phyloP scores from a whole-genome alignment of 2,113 vertebrate genomes.

The Callorhinus ursinus region DNA sequence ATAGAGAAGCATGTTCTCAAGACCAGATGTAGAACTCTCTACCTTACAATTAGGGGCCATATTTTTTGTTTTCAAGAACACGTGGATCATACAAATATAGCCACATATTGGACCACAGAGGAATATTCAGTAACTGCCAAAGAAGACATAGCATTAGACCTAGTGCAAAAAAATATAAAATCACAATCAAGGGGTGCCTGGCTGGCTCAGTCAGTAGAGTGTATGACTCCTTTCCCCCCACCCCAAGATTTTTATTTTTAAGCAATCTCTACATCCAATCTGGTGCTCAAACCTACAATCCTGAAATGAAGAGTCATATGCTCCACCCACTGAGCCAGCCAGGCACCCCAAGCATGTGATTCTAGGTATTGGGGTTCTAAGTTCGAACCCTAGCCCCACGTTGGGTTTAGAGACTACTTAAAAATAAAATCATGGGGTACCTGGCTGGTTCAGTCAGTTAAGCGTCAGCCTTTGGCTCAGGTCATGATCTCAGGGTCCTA shows the following conservation, averaged over 20 bases:
- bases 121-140: not conserved
- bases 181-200: not conserved
- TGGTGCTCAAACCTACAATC: too few relatives aligned
- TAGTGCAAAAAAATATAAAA: not conserved
- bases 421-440: too few relatives aligned
- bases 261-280: too few relatives aligned
- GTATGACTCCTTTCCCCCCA: too few relatives aligned
- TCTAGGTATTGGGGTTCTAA: not conserved
- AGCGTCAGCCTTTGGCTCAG: too few relatives aligned
- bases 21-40: not conserved
- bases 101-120: not conserved
- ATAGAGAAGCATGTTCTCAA: not conserved
- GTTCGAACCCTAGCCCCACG: not conserved
- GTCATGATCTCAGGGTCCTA: too few relatives aligned
- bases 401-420: not conserved
- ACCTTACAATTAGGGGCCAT: not conserved
- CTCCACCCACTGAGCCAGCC: not conserved
- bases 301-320: too few relatives aligned
- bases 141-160: not conserved
- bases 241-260: too few relatives aligned
- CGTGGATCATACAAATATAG: not conserved
- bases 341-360: not conserved
- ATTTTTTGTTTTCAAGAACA: not conserved
- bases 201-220: not conserved
- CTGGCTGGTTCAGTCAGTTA: too few relatives aligned